Evolutionary conservation across 2,113 vertebrate species (phyloP).

Genomic region (Nipponia nippon): DNA sequence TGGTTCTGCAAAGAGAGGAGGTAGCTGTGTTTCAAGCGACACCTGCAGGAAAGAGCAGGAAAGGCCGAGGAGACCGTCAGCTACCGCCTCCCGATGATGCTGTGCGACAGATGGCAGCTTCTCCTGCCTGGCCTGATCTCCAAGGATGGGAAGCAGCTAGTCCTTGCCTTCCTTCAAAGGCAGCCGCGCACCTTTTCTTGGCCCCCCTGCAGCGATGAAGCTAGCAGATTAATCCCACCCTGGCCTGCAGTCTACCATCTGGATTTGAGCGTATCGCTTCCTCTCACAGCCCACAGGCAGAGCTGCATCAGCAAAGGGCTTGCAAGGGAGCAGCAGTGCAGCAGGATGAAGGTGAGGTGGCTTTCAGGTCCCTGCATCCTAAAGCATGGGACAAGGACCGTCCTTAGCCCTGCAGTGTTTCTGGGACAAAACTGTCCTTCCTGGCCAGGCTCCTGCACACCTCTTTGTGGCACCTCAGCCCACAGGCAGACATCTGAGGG

Average conservation of each 20-base stretch:
- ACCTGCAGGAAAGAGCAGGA: slow-evolving; percentile 23
- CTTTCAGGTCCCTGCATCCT: background rate
- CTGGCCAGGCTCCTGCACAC: background rate
- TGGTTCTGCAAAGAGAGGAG: slow-evolving; percentile 79
- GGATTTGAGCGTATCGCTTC: rapidly evolving
- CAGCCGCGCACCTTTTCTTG: background rate
- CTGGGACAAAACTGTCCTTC: background rate
- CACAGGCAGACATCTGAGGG: background rate
- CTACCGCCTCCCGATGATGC: background rate
- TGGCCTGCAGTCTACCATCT: background rate
- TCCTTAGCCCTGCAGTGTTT: background rate
- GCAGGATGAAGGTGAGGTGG: background rate
- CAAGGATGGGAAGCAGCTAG: background rate
- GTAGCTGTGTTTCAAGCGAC: background rate
- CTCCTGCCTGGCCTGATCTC: background rate
- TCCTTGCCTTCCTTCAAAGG: background rate
- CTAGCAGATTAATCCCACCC: background rate
- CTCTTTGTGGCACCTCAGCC: background rate
- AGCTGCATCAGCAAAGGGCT: background rate
- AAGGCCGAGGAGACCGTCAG: background rate
- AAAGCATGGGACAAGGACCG: background rate
- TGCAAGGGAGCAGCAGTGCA: background rate
- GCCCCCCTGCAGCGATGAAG: rapidly evolving
- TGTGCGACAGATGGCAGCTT: background rate
- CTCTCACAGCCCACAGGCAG: background rate